Conservation (phyloP, 2,888 invertebrate genomes). For the Melikaiella ostensackeni region DNA sequence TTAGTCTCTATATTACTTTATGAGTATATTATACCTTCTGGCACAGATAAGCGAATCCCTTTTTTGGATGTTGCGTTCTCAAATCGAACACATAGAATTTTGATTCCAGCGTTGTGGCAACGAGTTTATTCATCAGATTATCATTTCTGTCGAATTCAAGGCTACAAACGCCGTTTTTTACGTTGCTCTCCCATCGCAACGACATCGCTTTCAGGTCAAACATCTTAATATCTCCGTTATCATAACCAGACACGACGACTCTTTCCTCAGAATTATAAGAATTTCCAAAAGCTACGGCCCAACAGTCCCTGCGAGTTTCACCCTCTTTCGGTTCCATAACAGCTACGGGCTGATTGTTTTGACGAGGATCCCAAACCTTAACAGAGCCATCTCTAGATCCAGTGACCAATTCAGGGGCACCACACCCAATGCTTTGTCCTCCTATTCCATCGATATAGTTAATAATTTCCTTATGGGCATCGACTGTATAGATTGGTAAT, state of each 20-base stretch:
- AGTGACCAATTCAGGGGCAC: slow-evolving; percentile 96
- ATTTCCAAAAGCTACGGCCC: slow-evolving; percentile 96
- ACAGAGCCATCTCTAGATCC: slow-evolving; percentile 96
- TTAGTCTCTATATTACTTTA: too few relatives aligned
- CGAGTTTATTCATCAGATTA: slow-evolving; percentile 96
- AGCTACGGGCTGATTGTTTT: slow-evolving; percentile 92
- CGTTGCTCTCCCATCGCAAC: slow-evolving; percentile 92
- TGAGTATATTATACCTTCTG: slow-evolving; percentile 78
- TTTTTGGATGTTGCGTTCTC: slow-evolving; percentile 90
- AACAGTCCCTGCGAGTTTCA: slow-evolving; percentile 90
- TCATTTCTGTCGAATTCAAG: slow-evolving; percentile 95
- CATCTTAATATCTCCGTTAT: slow-evolving; percentile 97
- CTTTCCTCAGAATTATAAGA: slow-evolving; percentile 92
- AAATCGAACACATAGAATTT: slow-evolving; percentile 94
- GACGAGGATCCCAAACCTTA: slow-evolving; percentile 97
- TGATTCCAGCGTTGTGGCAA: slow-evolving; percentile 93
- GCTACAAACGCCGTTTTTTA: slow-evolving; percentile 94
- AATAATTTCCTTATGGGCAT: slow-evolving; percentile 90
- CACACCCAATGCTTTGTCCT: slow-evolving; percentile 87
- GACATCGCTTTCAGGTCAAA: slow-evolving; percentile 92
- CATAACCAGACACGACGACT: slow-evolving; percentile 93
- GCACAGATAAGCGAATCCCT: slow-evolving; percentile 86
- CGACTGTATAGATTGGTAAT: slow-evolving; percentile 87
- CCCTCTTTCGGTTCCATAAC: slow-evolving; percentile 89
- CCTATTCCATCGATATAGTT: slow-evolving; percentile 95